Conservation (phyloP, 2,888 invertebrate species). For the Drymonia ruficornis region DNA sequence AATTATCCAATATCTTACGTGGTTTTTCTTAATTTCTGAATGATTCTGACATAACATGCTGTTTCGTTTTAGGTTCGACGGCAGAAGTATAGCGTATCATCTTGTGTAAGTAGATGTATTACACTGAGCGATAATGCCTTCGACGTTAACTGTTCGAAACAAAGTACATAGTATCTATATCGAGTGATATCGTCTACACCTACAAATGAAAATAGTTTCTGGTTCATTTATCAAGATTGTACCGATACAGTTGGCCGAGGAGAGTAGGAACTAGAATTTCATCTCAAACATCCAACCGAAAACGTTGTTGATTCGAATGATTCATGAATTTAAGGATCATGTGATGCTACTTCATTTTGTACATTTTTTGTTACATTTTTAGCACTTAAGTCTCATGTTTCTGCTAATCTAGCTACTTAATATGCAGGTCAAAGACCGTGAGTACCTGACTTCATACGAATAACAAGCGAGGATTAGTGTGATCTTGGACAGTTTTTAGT, state of each 20-base stretch:
- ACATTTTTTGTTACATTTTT: slow-evolving; percentile 23
- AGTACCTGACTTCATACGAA: slow-evolving; percentile 28
- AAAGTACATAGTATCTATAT: no score
- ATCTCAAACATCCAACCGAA: background rate
- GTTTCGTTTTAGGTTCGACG: background rate
- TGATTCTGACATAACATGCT: background rate
- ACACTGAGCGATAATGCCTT: background rate
- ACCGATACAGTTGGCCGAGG: background rate
- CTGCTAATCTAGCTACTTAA: slow-evolving; percentile 24
- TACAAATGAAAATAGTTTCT: background rate
- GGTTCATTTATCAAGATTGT: background rate
- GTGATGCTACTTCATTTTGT: slow-evolving; percentile 2
- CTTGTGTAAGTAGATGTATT: background rate
- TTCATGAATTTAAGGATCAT: background rate
- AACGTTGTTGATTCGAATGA: background rate
- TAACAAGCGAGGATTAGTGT: slow-evolving; percentile 13
- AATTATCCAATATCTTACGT: background rate
- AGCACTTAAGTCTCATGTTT: slow-evolving; percentile 24
- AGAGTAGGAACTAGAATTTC: background rate
- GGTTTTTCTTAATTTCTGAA: background rate
- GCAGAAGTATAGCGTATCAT: background rate
- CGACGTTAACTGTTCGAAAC: background rate
- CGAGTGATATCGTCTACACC: background rate
- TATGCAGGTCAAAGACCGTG: slow-evolving; percentile 20
- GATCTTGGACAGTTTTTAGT: no score